Evolutionary conservation across 2,888 invertebrate genomes (phyloP), one percentile per base, ranked within the genome.

Genomic region (Iselma pallidipennis): DNA sequence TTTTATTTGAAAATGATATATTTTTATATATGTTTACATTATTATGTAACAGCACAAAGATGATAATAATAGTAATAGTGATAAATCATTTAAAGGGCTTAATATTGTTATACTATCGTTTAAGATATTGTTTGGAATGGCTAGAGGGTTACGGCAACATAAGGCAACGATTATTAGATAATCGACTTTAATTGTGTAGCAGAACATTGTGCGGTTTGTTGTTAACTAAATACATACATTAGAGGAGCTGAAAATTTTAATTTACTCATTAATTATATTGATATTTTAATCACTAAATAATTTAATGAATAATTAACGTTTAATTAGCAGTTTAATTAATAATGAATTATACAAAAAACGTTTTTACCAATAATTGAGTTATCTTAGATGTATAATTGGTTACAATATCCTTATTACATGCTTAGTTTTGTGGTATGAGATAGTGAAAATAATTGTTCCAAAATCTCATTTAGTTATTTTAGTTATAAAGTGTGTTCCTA

Each of bases 391-490:
- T 4, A 7, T 5, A 37, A 16, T 37, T 37, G 16, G 7, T 16
- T 9, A 4, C 19, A n/a, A 37, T 16, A 16, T 37, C 37, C 14
- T 9, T 37, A 37, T 37, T 37, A 19, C 6, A 37, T 37, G 9
- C 16, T 16, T 37, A 6, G 2, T 10, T 10, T 21, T 42, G 21
- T 42, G 1, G 10, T 19, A 37, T 7, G 6, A 7, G 10, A 42
- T 42, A 42, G 2, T 10, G 26, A n/a, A 48, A 57, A 60, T 64
- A 57, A 64, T 60, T 57, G 60, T 57, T 55, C 28, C 29, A 51
- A 63, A 60, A 63, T 63, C 55, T 60, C 59, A 45, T 63, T 63
- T 59, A 64, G 57, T 60, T 63, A 64, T 64, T 60, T 64, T 42
- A 37, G 7, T 37, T 59, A 52, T 57, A 63, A 63, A 59, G 53